Base-by-base conservation (phyloP, 1,140 invertebrate genomes). In the Berghia stephanieae region DNA sequence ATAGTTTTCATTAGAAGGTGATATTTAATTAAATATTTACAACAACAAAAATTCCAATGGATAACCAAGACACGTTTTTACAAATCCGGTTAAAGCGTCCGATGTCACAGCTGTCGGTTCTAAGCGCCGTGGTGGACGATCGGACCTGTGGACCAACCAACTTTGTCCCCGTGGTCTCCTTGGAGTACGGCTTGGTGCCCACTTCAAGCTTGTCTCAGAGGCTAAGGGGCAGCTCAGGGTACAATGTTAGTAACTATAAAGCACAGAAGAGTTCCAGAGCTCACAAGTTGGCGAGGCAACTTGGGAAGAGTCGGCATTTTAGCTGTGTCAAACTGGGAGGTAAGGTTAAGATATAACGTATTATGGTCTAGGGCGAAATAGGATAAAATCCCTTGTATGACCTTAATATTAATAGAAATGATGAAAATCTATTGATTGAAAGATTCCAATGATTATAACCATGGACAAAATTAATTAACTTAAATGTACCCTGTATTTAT, bases 161-260 rank as follows among this genome's bases (percentile, higher is more conserved):
- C 57, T 63, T 63, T 31, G 57, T 63, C 8, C 57, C 57, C 27
- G 27, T 63, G 8, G 57, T 63, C 8, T 63, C 57, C 8, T 31
- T 63, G 57, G 57, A 63, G 57, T 63, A 63, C 27, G 57, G 57
- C 8, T 31, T 63, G 57, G 57, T 63, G 18, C 57, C 57, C 57
- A 63, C 57, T 31, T 63, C 57, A 31, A 63, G 8, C 57, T 31
- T 63, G 18, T 24, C 57, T 10, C 57, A 10, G 10, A 10, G 57
- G 10, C 57, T 63, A 8, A 16, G 57, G 8, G 57, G 57, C 27
- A 31, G 10, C 27, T 10, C 27, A 8, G 13, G 13, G 18, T 16
- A 63, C 57, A n/a, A n/a, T n/a, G 10, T 63, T 8, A 16, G 57
- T 63, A 63, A 31, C 57, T 24, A 10, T 8, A 10, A 13, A n/a